A percentile compares a stretch with the other conserved stretches of the same genome.
Conservation (phyloP, 2,797 vertebrate species). For the Enteromius radiatus region DNA sequence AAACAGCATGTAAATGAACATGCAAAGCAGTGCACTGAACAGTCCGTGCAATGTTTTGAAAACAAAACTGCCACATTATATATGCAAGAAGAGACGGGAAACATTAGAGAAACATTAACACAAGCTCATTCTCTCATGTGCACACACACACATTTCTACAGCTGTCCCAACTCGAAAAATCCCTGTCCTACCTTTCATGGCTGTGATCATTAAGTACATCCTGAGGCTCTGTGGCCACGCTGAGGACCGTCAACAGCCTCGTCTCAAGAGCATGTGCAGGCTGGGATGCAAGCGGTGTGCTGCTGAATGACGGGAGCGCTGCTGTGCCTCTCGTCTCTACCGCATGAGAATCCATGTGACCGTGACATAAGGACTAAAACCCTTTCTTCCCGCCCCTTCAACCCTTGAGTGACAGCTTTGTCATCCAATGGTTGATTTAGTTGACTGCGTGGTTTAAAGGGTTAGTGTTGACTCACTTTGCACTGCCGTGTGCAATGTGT, state of each 20-base stretch:
- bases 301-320: constrained; percentile 36
- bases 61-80: constrained; percentile 20
- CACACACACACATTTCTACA: not conserved
- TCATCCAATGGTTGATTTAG: constrained; percentile 50
- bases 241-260: constrained; percentile 27
- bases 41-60: constrained; percentile 8
- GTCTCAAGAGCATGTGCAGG: constrained; percentile 33
- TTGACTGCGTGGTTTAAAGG: constrained; percentile 20
- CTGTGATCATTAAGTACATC: constrained; percentile 90
- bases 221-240: constrained; percentile 72
- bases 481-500: constrained; percentile 4
- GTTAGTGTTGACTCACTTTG: constrained; percentile 26
- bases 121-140: not conserved
- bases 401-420: constrained; percentile 61
- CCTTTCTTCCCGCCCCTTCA: constrained; percentile 50
- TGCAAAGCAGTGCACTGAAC: constrained; percentile 23
- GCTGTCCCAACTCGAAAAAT: not conserved
- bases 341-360: constrained; percentile 85
- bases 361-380: constrained; percentile 70
- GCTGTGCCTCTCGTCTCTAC: constrained; percentile 73
- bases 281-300: constrained; percentile 3
- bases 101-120: constrained; percentile 20
- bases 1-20: constrained; percentile 38
- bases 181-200: constrained; percentile 87
- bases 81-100: not conserved